Evolutionary conservation across 2,797 vertebrate species (phyloP), one percentile per base, ranked within the genome.

Genomic region (Leptodactylus fallax): DNA sequence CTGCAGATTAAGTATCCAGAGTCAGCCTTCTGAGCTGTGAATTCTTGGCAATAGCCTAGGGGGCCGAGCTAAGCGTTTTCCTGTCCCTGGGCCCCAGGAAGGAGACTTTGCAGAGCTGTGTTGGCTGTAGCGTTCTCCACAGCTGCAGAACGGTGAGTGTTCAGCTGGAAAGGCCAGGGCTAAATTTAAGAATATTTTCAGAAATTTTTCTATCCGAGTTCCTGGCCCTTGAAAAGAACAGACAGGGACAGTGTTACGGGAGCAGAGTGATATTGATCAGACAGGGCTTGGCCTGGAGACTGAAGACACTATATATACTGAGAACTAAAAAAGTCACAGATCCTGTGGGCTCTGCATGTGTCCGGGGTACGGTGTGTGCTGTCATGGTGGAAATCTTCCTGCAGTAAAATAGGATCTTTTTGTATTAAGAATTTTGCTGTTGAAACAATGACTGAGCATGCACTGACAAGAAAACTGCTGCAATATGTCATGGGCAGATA

Each of bases 141-240:
- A 49, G 72, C 72, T n/a, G 72, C 72, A 76, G 72, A 7, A 76
- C 49, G 74, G 74, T 77, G 74, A 77, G 74, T 77, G 47, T 16
- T n/a, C 49, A 77, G 49, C 19, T 53, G 17, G 12, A 12, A 8
- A 49, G 19, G 6, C 0, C 72, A 14, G 47, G 21, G 21, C 72
- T 49, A 45, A 49, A 5, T 2, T 65, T 23, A 23, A 21, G 7
- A 63, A 63, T 13, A 11, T 10, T 3, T 23, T 23, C 6, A 63
- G 1, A 3, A 65, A 12, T 21, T 23, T 23, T 23, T 11, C 25
- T 3, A 13, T 0, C 5, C 1, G 0, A 13, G 25, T 69, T 36
- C 65, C 65, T 6, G n/a, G 12, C 0, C 11, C 13, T 69, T 69
- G 2, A 69, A 14, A 25, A 69, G 65, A 36, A 21, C 13, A 69